A percentile compares a stretch with the other conserved stretches of the same genome.
These are phyloP conservation scores for Glomeris maerens DNA, from an alignment of 1,140 invertebrate genomes.

Conservation along the genomic window DNA sequence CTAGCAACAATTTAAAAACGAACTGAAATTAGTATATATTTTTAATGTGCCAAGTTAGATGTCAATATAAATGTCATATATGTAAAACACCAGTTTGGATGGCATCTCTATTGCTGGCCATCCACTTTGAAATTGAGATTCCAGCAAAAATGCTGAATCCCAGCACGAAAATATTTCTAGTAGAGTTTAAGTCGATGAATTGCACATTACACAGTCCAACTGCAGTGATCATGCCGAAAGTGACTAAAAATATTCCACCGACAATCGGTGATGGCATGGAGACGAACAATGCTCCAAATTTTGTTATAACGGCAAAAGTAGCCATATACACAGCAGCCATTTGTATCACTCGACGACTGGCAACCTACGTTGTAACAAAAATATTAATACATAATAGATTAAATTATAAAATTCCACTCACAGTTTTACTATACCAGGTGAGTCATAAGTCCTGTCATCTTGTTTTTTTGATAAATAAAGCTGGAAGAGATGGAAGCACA, in stretches of 20 bases:
- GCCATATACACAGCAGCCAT: slow-evolving; percentile 32
- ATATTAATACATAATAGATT: too few relatives aligned
- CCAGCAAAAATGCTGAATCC: slow-evolving; percentile 30
- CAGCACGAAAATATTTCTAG: slow-evolving; percentile 31
- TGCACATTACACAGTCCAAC: slow-evolving; percentile 43
- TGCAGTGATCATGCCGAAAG: slow-evolving; percentile 72
- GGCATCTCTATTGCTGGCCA: slow-evolving; percentile 17
- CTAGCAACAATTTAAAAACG: slow-evolving; percentile 14
- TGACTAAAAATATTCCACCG: slow-evolving; percentile 66
- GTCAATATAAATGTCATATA: slow-evolving; percentile 5
- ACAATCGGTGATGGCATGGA: slow-evolving; percentile 32
- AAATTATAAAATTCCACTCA: too few relatives aligned
- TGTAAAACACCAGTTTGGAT: slow-evolving; percentile 24
- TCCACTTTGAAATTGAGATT: slow-evolving; percentile 30
- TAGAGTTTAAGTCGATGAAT: slow-evolving; percentile 28
- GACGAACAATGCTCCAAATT: slow-evolving; percentile 27
- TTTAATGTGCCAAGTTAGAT: slow-evolving; percentile 8
- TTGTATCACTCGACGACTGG: slow-evolving; percentile 69
- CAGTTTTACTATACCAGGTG: too few relatives aligned
- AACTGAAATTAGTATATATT: neutral
- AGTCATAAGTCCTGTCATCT: too few relatives aligned
- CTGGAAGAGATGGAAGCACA: too few relatives aligned
- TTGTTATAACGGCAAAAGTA: slow-evolving; percentile 24
- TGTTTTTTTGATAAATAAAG: too few relatives aligned
- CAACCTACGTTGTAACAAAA: too few relatives aligned